Base-by-base conservation (phyloP, 1,140 invertebrate genomes). In the Gerris buenoi region DNA sequence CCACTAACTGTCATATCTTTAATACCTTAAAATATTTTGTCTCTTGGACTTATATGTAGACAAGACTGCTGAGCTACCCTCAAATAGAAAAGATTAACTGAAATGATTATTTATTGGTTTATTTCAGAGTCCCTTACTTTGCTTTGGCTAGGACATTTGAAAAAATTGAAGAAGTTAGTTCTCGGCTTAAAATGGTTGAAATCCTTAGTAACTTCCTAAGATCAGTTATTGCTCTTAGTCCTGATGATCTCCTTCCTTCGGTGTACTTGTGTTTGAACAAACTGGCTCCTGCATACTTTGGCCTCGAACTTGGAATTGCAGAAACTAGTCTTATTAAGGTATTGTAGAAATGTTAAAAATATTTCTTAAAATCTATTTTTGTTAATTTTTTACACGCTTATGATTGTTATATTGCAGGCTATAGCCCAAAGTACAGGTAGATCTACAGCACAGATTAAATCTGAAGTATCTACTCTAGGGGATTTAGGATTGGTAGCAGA, bases 241-340 rank as follows among this genome's bases (percentile, higher is more conserved):
- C 95, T 0, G 83, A 90, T 61, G 96, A 99, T 78, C 79, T 99
- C 15, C 69, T 97, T 58, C 83, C 88, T 0, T 93, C 90, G 75
- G 83, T 99, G 18, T 98, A 99, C 77, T 78, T 99, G 29, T 97
- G 93, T 76, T 81, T 99, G 0, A 99, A 99, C 80, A 89, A 95
- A 77, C 77, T 98, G 58, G 95, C 90, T 2, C 96, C 97, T 0
- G 90, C 93, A 1, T 98, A 97, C 78, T 89, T 95, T 80, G 89
- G 83, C 56, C 72, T 93, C 23, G 92, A 95, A 76, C 77, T 95
- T 23, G 96, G 97, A 13, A 86, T 99, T 63, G 97, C 97, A 2
- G 96, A 99, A 74, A 90, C 85, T 0, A 88, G 91, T 65, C 78
- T 98, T 5, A 93, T 95, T 83, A 98, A 97, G 81, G 74, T 73